These are phyloP conservation scores for Ahaetulla prasina DNA, from an alignment of 2,113 vertebrate species.

Conservation along the genomic window DNA sequence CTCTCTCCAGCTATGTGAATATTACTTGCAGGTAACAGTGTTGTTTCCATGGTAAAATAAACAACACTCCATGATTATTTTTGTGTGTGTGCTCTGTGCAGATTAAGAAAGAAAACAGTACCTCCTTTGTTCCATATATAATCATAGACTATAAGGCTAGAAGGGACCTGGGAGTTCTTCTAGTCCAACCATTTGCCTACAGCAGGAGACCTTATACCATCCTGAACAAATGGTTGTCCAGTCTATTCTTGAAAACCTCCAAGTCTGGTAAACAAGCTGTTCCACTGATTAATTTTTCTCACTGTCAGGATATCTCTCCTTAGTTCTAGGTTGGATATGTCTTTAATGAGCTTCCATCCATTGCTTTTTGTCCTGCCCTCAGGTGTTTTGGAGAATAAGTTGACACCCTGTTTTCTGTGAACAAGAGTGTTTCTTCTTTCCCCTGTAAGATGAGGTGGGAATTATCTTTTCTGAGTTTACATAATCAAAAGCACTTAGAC, in stretches of 20 bases:
- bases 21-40: background rate
- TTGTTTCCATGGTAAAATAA: background rate
- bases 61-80: background rate
- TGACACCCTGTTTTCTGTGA: background rate
- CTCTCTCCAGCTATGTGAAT: background rate
- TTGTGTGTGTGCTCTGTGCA: background rate
- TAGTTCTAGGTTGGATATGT: background rate
- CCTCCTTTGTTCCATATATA: background rate
- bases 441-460: background rate
- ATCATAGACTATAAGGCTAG: background rate
- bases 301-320: background rate
- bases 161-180: background rate
- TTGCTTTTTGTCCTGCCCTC: background rate
- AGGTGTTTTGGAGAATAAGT: background rate
- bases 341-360: background rate
- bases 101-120: background rate
- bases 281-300: background rate
- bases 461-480: background rate
- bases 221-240: background rate
- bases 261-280: background rate
- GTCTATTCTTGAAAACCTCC: background rate
- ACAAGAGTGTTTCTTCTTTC: background rate
- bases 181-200: background rate
- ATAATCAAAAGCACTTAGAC: background rate
- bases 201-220: background rate